Evolutionary conservation across 2,113 vertebrate species (phyloP), one percentile per base, ranked within the genome.

Genomic region (Ramphastos sulfuratus): DNA sequence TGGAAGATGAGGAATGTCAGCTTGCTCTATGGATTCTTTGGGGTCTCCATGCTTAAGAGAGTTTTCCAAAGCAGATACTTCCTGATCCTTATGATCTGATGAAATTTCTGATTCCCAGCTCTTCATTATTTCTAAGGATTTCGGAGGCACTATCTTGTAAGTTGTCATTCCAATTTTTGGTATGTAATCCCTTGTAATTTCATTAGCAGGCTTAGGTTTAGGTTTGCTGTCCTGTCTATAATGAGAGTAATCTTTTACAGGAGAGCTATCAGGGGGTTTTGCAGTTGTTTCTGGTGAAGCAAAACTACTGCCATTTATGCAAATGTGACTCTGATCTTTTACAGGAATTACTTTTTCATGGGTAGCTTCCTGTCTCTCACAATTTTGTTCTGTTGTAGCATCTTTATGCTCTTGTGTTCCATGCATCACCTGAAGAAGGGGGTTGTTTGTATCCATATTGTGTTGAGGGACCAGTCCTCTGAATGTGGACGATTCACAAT

Each of bases 121-220:
- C 85, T 98, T 98, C 48, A 96, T 74, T 92, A 98, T 98, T 74
- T 99, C 99, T 79, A 98, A 92, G 54, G 98, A 98, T 90, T 98
- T 99, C 56, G 98, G 98, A 96, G 99, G 99, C 92, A 99, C 98
- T 75, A 99, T 98, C 94, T 99, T 99, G 37, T 99, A 99, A 39
- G 99, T 99, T 9, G 99, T 99, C 98, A 99, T 98, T 73, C 99
- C 99, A 95, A 98, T 98, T 97, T 99, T 99, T 60, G 99, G 99
- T 89, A 99, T 98, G 85, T 99, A 99, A 86, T 99, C 98, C 90
- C 99, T 99, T 21, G 98, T 99, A 92, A 99, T 98, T 97, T 99
- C 99, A 89, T 99, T 99, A 71, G 98, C 99, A 37, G 99, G 98
- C 90, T 99, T 99, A 42, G 98, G 98, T 84, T 98, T 99, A 85